A percentile compares a stretch with the other conserved stretches of the same genome.
phyloP scores from a whole-genome alignment of 2,888 invertebrate species.

The Metalampra italica region DNA sequence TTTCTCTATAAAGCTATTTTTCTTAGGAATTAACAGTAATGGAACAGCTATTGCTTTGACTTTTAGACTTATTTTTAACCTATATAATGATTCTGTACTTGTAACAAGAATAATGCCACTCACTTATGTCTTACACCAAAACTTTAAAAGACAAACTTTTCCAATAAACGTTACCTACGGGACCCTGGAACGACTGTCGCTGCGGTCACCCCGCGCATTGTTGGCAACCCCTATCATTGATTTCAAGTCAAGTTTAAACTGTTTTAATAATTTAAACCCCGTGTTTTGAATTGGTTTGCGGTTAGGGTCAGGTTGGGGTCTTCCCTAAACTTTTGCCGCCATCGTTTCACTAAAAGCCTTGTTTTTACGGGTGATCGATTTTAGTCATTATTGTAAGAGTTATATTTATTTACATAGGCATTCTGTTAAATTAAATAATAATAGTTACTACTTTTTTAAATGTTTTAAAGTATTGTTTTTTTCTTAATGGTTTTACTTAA shows the following conservation, averaged over 20 bases:
- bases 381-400: background rate
- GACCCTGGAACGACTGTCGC: slow-evolving; percentile 43
- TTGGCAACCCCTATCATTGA: slow-evolving; percentile 46
- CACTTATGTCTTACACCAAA: slow-evolving; percentile 28
- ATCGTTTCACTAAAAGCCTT: background rate
- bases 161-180: slow-evolving; percentile 66
- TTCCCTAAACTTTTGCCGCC: slow-evolving; percentile 12
- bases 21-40: no score
- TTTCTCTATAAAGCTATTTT: no score
- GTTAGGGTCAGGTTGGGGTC: slow-evolving; percentile 15
- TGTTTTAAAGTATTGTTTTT: no score
- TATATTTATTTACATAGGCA: no score
- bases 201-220: slow-evolving; percentile 59
- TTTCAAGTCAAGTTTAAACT: slow-evolving; percentile 32
- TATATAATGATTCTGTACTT: no score
- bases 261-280: slow-evolving; percentile 48
- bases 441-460: no score
- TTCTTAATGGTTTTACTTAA: no score
- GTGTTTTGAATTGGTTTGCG: slow-evolving; percentile 26
- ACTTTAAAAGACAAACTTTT: slow-evolving; percentile 56
- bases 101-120: background rate
- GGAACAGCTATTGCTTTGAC: no score
- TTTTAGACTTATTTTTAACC: no score
- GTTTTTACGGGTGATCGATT: background rate
- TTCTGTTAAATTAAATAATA: no score